Base-by-base conservation (phyloP, 2,888 invertebrate genomes). In the Noctua fimbriata region DNA sequence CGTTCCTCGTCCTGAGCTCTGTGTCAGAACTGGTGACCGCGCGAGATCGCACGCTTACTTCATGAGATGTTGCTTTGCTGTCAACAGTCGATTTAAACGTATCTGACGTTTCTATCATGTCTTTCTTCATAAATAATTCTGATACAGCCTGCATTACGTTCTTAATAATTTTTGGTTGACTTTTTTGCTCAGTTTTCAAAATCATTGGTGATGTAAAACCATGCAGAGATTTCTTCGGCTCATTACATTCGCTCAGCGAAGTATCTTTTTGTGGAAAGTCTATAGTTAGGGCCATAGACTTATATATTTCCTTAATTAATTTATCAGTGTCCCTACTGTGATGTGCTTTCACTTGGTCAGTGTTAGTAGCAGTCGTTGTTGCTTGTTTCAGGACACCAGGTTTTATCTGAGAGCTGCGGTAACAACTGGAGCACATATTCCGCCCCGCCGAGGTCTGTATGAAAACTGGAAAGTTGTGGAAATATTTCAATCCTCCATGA, bases 231-330 rank as follows among this genome's bases (percentile, higher is more conserved):
- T 18, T 87, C 10, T 28, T 58, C 14, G 86, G 24, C 63, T 90
- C 87, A 60, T 90, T 90, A 72, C 87, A 90, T 77, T 92, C 92
- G 73, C 90, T 93, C 6, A 82, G 74, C 4, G 94, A 92, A 16
- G 91, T 90, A 49, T 92, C 92, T 87, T 93, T 94, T n/a, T 88
- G 88, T 2, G 92, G 90, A 52, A 89, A 86, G 28, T 93, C 93
- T 83, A 93, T 81, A 71, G 93, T 93, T 9, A 94, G 80, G 36
- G 95, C 93, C 83, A 96, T 92, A 1, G 96, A 95, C 82, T 95
- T 95, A 87, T 96, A 96, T 89, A 96, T 96, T 90, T 96, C 96
- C 87, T 95, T 94, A 41, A 96, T 96, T 44, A 96, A 90, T 78
- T 94, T 94, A 66, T 95, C 93, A 4, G 96, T 95, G 92, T 96